phyloP scores from a whole-genome alignment of 2,888 invertebrate genomes.

The Tetheella fluctuosa region DNA sequence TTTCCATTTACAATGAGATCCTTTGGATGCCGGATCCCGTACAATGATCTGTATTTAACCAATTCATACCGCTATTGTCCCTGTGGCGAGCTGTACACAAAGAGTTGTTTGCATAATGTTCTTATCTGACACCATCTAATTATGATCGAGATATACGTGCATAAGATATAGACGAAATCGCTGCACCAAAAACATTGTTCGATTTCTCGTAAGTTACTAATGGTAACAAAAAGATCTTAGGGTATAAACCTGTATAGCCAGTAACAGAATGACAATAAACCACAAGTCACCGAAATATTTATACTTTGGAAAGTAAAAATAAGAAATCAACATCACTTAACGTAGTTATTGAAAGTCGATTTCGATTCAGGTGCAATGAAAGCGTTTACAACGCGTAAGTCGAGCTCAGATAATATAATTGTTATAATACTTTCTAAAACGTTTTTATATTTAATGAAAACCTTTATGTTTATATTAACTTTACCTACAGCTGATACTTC shows the following conservation, averaged over 20 bases:
- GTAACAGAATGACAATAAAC: background rate
- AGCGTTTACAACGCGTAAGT: constrained; percentile 66
- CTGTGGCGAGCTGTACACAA: constrained; percentile 57
- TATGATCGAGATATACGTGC: constrained; percentile 40
- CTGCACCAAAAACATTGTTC: background rate
- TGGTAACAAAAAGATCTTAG: no score
- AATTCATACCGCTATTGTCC: constrained; percentile 71
- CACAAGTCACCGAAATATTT: background rate
- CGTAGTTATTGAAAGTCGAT: constrained; percentile 62
- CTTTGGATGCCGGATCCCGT: constrained; percentile 65
- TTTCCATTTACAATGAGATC: constrained; percentile 71
- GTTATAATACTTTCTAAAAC: constrained; percentile 66
- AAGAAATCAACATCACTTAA: constrained; percentile 46
- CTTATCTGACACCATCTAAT: constrained; percentile 60
- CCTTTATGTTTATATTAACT: constrained; percentile 47
- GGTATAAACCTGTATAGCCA: background rate
- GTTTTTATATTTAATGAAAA: constrained; percentile 56
- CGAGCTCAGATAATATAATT: constrained; percentile 64
- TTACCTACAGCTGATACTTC: constrained; percentile 36
- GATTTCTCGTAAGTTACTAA: no score
- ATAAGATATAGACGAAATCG: constrained; percentile 19
- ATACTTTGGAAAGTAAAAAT: constrained; percentile 37
- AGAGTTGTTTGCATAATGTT: constrained; percentile 71
- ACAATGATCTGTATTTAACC: constrained; percentile 71
- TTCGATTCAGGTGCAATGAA: constrained; percentile 65